These are phyloP conservation scores for Andricus quercusramuli DNA, from an alignment of 2,888 invertebrate genomes.

Conservation along the genomic window DNA sequence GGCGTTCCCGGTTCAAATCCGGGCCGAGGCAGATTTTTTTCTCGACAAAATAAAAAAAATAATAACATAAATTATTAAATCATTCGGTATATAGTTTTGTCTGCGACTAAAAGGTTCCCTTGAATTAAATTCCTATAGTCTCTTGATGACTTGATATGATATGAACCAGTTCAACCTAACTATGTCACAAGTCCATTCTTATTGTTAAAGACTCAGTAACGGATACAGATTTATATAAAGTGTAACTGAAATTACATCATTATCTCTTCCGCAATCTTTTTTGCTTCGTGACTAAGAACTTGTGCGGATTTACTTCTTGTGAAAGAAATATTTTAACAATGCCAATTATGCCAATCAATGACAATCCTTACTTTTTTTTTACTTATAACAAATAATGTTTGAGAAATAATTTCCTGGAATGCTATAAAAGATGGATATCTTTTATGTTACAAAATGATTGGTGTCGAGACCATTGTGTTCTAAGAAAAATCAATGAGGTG, in stretches of 20 bases:
- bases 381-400: not conserved
- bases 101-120: no score
- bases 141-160: no score
- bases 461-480: not conserved
- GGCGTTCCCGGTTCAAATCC: no score
- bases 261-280: constrained; percentile 10
- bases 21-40: no score
- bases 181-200: no score
- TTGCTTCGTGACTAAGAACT: not conserved
- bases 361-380: not conserved
- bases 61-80: no score
- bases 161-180: no score
- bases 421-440: not conserved
- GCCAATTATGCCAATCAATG: not conserved
- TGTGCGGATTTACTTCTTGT: constrained; percentile 9
- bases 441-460: not conserved
- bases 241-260: not conserved
- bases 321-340: constrained; percentile 24
- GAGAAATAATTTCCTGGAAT: constrained; percentile 1
- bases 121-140: no score
- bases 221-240: not conserved
- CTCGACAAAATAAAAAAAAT: no score
- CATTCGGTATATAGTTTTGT: no score
- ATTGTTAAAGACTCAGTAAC: no score
- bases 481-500: not conserved